A percentile compares a stretch with the other conserved stretches of the same genome.
phyloP scores from a whole-genome alignment of 2,797 vertebrate genomes.

The Sebastes flavidus region DNA sequence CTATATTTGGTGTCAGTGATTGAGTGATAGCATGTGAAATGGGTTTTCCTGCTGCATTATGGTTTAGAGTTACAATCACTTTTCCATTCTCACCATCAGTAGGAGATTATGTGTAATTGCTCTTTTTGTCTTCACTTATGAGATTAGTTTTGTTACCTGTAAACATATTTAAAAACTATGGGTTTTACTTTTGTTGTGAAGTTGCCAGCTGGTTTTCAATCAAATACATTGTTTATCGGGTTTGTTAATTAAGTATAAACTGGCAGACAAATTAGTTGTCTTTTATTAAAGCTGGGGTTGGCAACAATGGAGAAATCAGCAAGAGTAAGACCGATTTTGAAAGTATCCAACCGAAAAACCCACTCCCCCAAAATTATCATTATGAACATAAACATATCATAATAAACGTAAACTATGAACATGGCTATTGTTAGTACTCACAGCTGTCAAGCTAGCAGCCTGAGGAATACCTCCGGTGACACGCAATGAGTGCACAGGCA shows the following conservation, averaged over 20 bases:
- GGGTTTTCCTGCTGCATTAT: conserved; percentile 53
- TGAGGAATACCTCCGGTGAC: too few relatives aligned
- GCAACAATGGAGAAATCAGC: neutral
- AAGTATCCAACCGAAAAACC: neutral
- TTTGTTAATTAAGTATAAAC: conserved; percentile 34
- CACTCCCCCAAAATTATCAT: too few relatives aligned
- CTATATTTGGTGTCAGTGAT: conserved; percentile 81
- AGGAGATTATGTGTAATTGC: conserved; percentile 12
- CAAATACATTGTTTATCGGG: conserved; percentile 9
- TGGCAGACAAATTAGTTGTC: conserved; percentile 29
- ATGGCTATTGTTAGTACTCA: too few relatives aligned
- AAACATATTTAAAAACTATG: neutral
- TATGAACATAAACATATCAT: too few relatives aligned
- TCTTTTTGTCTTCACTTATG: conserved; percentile 32
- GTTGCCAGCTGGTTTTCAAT: conserved; percentile 36
- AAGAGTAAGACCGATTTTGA: neutral
- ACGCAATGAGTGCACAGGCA: too few relatives aligned
- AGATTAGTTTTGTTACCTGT: conserved; percentile 13
- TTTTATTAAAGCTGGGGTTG: neutral
- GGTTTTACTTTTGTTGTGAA: neutral
- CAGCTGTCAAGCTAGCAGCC: too few relatives aligned
- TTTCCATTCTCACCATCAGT: conserved; percentile 40
- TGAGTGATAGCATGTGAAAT: conserved; percentile 79
- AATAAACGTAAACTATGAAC: too few relatives aligned
- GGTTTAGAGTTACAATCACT: conserved; percentile 52